Conservation (phyloP, 2,797 vertebrate species). For the Acipenser transmontanus region DNA sequence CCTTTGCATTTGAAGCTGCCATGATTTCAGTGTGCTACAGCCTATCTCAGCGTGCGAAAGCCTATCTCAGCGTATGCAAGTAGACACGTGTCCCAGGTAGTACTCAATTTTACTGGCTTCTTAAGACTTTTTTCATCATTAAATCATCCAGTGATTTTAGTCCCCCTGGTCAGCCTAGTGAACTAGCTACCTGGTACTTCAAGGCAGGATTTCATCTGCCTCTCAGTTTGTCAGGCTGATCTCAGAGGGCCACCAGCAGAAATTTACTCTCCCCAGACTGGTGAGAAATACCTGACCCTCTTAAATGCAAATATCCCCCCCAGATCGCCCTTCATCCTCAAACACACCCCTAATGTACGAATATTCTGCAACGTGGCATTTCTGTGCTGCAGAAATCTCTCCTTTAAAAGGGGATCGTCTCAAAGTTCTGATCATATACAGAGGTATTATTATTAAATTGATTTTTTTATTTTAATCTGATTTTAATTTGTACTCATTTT, state of each 20-base stretch:
- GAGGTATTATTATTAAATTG: neutral
- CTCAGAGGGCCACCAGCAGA: neutral
- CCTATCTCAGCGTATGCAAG: slow-evolving; percentile 1
- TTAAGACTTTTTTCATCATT: neutral
- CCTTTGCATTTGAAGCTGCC: slow-evolving; percentile 39
- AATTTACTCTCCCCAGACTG: slow-evolving; percentile 37
- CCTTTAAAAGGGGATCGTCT: neutral
- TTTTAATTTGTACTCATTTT: neutral
- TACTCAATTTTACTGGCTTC: slow-evolving; percentile 1
- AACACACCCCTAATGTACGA: neutral
- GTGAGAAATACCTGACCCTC: slow-evolving; percentile 61
- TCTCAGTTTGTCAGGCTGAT: slow-evolving; percentile 2
- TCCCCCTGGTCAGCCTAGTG: neutral
- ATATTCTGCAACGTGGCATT: neutral
- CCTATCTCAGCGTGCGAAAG: slow-evolving; percentile 17
- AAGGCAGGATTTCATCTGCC: slow-evolving; percentile 14
- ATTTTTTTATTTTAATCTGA: neutral
- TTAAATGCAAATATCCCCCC: slow-evolving; percentile 15
- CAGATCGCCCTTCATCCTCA: slow-evolving; percentile 1
- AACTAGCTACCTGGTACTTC: neutral
- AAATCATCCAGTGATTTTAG: neutral
- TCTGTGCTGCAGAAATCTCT: neutral
- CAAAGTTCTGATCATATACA: neutral
- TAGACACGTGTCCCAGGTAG: neutral
- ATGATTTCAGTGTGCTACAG: slow-evolving; percentile 35